These are phyloP conservation scores for Drosophila gaucha DNA, from an alignment of 2,888 invertebrate species.

Conservation along the genomic window DNA sequence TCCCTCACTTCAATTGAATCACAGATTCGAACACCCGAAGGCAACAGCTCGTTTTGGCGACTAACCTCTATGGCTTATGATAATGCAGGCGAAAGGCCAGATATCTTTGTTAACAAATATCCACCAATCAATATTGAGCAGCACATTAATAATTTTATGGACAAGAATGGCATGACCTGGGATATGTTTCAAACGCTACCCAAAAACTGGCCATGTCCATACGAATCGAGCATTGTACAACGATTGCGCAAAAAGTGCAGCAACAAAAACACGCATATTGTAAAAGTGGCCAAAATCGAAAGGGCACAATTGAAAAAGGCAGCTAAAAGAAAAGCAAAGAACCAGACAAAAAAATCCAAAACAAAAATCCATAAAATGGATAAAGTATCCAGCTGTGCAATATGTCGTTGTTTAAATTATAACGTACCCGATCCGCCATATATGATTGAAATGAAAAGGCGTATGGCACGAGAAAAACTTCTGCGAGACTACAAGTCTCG, in stretches of 20 bases:
- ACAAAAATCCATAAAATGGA: too few relatives aligned
- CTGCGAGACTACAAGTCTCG: conserved; percentile 19
- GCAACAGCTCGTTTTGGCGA: too few relatives aligned
- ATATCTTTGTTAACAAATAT: too few relatives aligned
- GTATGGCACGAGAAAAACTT: conserved; percentile 10
- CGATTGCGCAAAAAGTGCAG: neutral
- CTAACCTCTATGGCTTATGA: too few relatives aligned
- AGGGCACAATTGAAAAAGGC: neutral
- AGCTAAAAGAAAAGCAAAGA: too few relatives aligned
- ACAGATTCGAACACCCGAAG: too few relatives aligned
- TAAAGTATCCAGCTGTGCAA: conserved; percentile 5
- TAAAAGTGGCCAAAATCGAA: rapidly evolving
- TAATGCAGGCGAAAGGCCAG: too few relatives aligned
- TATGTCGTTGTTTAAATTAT: conserved; percentile 20
- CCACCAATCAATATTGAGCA: conserved; percentile 2
- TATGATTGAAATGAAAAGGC: conserved; percentile 28
- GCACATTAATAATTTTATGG: conserved; percentile 1
- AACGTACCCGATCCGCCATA: conserved; percentile 40
- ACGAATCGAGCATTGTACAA: conserved; percentile 3
- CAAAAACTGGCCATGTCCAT: conserved; percentile 17
- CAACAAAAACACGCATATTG: too few relatives aligned
- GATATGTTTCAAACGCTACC: neutral
- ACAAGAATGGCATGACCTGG: conserved; percentile 7
- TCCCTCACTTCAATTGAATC: too few relatives aligned
- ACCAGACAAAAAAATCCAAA: too few relatives aligned